Evolutionary conservation across 2,797 vertebrate species (phyloP).

Genomic region (Loriculus beryllinus): DNA sequence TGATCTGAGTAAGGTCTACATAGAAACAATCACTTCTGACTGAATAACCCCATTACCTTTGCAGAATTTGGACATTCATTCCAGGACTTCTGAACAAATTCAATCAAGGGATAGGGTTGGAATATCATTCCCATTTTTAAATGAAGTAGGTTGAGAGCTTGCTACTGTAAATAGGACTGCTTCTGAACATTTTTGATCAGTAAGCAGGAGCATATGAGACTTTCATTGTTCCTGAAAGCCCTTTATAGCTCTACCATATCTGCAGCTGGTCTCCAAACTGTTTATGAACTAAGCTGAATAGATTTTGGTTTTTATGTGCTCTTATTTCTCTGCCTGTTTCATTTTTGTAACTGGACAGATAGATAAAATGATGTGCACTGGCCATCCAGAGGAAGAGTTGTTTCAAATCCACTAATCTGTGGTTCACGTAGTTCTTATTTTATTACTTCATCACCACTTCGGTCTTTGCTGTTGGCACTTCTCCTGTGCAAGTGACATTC

Average conservation of each 20-base stretch:
- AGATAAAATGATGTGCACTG: not conserved
- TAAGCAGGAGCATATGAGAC: not conserved
- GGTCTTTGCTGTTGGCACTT: conserved; percentile 18
- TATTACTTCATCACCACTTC: conserved; percentile 26
- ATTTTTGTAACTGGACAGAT: conserved; percentile 1
- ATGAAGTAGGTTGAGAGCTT: not conserved
- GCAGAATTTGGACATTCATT: not conserved
- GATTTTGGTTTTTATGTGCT: not conserved
- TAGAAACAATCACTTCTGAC: not conserved
- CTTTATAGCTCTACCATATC: not conserved
- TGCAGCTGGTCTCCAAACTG: conserved; percentile 10
- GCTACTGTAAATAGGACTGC: not conserved
- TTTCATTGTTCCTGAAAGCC: not conserved
- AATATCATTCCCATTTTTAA: not conserved
- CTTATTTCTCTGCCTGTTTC: not conserved
- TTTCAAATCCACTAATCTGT: not conserved
- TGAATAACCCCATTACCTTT: not conserved
- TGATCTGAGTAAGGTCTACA: not conserved
- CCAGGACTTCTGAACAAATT: not conserved
- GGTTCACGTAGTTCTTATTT: not conserved
- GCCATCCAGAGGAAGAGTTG: not conserved
- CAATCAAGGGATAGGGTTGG: not conserved
- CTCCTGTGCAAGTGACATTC: not conserved
- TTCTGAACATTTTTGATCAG: not conserved
- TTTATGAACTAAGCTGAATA: not conserved